A percentile compares a stretch with the other conserved stretches of the same genome.
phyloP scores from a whole-genome alignment of 2,113 vertebrate species.

The Toxotes jaculatrix region DNA sequence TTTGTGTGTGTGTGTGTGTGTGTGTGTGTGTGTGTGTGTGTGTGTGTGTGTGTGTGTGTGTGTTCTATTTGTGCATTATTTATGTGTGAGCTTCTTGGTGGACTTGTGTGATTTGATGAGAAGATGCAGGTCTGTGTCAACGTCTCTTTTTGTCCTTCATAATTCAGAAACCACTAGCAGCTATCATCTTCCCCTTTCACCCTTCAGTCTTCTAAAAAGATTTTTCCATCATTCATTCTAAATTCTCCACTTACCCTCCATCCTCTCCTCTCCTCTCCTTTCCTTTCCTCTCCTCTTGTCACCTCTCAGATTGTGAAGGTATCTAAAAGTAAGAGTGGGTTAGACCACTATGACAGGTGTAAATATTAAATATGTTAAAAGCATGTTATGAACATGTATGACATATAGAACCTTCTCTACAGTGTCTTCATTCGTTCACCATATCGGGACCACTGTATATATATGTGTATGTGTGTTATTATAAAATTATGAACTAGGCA shows the following conservation, averaged over 20 bases:
- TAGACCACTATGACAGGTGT: conserved; percentile 20
- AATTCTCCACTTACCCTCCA: conserved; percentile 11
- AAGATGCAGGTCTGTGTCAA: conserved; percentile 78
- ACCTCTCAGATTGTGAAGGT: conserved; percentile 5
- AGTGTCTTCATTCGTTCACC: background rate
- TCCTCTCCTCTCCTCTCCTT: background rate
- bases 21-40: conserved; percentile 37
- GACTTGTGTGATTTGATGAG: conserved; percentile 78
- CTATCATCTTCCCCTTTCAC: conserved; percentile 57
- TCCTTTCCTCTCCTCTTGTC: background rate
- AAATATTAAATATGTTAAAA: conserved; percentile 66
- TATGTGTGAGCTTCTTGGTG: conserved; percentile 66
- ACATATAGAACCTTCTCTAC: background rate
- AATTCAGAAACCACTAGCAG: conserved; percentile 66
- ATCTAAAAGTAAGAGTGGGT: conserved; percentile 18
- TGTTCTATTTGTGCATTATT: conserved; percentile 67
- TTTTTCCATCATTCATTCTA: conserved; percentile 25
- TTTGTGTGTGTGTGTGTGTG: conserved; percentile 32
- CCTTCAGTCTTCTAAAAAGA: conserved; percentile 36
- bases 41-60: conserved; percentile 22
- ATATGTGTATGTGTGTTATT: too few relatives aligned
- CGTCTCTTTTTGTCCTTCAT: conserved; percentile 69
- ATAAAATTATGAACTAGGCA: background rate
- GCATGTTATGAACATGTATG: conserved; percentile 40
- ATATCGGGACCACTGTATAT: background rate